Evolutionary conservation across 2,888 invertebrate genomes (phyloP).

Genomic region (Spialia ferax): DNA sequence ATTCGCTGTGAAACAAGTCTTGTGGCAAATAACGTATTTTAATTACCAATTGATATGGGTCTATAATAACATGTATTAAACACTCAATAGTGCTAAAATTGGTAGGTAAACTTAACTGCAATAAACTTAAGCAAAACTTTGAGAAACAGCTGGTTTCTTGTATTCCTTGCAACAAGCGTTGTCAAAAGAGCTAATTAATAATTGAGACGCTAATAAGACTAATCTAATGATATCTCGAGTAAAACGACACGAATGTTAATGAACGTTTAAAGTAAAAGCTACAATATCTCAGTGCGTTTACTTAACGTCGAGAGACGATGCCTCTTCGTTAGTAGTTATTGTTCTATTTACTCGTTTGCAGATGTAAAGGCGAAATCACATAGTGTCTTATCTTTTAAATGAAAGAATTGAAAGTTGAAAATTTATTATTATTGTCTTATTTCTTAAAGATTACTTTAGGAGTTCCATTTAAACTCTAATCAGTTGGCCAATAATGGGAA

Average conservation of each 20-base stretch:
- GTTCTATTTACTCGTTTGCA: conserved; percentile 47
- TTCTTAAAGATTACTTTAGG: too few species aligned
- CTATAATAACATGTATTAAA: too few species aligned
- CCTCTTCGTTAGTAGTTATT: conserved; percentile 72
- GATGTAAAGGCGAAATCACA: conserved; percentile 8
- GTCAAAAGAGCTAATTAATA: conserved; percentile 14
- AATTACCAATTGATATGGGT: too few species aligned
- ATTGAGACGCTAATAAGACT: conserved; percentile 44
- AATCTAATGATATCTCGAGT: conserved; percentile 55
- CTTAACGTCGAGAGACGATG: conserved; percentile 50
- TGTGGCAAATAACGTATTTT: too few species aligned
- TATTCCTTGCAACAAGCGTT: neutral
- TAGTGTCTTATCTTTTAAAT: neutral
- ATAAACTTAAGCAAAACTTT: too few species aligned
- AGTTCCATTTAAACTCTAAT: neutral
- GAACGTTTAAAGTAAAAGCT: conserved; percentile 66
- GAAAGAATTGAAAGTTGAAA: neutral
- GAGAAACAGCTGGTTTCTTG: too few species aligned
- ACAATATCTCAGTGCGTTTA: conserved; percentile 57
- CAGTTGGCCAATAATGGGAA: too few species aligned
- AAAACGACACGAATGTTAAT: conserved; percentile 69
- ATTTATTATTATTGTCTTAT: too few species aligned
- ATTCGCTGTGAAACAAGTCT: too few species aligned
- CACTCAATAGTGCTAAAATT: too few species aligned
- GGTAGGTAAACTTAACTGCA: too few species aligned